phyloP scores from a whole-genome alignment of 2,888 invertebrate genomes.

The Torymus tubicola region DNA sequence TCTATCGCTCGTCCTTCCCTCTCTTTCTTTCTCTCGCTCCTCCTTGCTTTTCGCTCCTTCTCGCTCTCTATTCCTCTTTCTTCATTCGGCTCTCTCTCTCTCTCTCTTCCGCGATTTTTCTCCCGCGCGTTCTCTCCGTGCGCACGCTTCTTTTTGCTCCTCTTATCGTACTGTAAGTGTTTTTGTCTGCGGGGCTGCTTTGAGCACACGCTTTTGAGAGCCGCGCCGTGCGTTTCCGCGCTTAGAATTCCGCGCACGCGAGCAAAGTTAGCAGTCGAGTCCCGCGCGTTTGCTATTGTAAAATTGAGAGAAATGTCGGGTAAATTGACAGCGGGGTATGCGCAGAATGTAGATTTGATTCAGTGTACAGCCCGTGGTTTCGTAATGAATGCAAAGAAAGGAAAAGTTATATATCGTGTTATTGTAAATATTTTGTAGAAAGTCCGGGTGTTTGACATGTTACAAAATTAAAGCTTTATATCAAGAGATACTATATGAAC shows the following conservation, averaged over 20 bases:
- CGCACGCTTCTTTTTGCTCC: neutral
- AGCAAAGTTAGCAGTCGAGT: neutral
- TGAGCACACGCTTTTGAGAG: no score
- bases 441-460: no score
- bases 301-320: neutral
- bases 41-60: neutral
- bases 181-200: neutral
- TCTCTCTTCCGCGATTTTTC: neutral
- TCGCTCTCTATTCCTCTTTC: slow-evolving; percentile 5
- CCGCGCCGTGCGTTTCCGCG: neutral
- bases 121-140: slow-evolving; percentile 2
- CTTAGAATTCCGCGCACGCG: neutral
- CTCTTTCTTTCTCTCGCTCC: neutral
- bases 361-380: no score
- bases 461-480: no score
- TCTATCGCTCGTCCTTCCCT: slow-evolving; percentile 15
- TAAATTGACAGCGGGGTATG: neutral
- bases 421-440: no score
- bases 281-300: neutral
- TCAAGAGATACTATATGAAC: no score
- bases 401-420: no score
- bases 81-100: slow-evolving; percentile 2
- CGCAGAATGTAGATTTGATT: neutral
- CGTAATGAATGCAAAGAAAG: no score
- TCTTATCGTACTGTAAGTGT: neutral